Evolutionary conservation across 2,113 vertebrate species (phyloP), one percentile per base, ranked within the genome.

Genomic region (Pangasianodon gigas): DNA sequence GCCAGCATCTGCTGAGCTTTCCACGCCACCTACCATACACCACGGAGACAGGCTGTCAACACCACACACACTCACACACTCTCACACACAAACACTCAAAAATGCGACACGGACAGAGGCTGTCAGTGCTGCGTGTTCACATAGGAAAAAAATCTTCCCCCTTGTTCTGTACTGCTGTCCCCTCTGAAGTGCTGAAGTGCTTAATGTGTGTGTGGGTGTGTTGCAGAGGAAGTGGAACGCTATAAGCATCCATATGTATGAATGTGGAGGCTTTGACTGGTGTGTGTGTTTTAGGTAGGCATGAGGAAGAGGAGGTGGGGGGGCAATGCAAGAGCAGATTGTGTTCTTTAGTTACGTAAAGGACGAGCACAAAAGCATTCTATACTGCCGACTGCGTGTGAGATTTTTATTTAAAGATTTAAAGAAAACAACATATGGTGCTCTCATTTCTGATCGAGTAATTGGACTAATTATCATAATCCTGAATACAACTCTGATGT

Each of bases 1-100:
- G 37, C 84, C 84, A 81, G 89, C 89, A 89, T 89, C 89, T 89
- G 89, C 84, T 81, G 89, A 89, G 89, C 84, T 86, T 89, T 89
- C 84, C 84, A 89, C 48, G 37, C 84, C 89, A 89, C 89, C 89
- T 65, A 82, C 87, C 79, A 80, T 62, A 89, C 84, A 86, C 81
- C 51, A 48, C 16, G 16, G 75, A 89, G 84, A 86, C 84, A 89
- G 89, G 14, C 71, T 89, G 84, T 89, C 89, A 89, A 89, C 84
- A 86, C n/a, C 29, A 29, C 58, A 18, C 79, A 41, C 44, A 41
- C 77, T 24, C 87, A 24, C 86, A 82, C 87, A 51, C 87, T 10
- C 87, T 67, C 87, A 9, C 58, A 67, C 58, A 37, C 46, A 52
- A 60, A 37, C 79, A 82, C 74, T 19, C 14, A 44, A 32, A 87